phyloP scores from a whole-genome alignment of 2,888 invertebrate species.

The Fragum sueziense region DNA sequence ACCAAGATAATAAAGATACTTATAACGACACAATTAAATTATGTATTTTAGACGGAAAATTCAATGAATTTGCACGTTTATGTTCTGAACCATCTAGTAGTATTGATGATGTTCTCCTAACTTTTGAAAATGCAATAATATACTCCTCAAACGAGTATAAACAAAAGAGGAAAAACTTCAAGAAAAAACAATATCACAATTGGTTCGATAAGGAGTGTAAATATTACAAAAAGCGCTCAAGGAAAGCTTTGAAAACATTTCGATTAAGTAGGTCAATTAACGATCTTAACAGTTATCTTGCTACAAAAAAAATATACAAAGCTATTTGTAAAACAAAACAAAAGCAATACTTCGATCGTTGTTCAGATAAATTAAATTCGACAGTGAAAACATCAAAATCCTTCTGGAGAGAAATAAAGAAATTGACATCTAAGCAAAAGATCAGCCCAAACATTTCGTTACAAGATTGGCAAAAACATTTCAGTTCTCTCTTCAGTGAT shows the following conservation, averaged over 20 bases:
- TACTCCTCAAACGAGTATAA: too few relatives aligned
- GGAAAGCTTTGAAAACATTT: background rate
- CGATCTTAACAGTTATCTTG: background rate
- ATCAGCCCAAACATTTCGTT: background rate
- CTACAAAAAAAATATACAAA: background rate
- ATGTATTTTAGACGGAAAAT: too few relatives aligned
- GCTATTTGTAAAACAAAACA: background rate
- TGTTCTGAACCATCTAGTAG: too few relatives aligned
- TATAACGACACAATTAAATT: too few relatives aligned
- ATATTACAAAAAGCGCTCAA: background rate
- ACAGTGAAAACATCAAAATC: background rate
- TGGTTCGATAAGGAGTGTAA: slow-evolving; percentile 4
- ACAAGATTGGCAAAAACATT: background rate
- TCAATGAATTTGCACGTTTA: too few relatives aligned
- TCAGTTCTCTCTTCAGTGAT: background rate
- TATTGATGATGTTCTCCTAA: too few relatives aligned
- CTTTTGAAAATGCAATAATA: too few relatives aligned
- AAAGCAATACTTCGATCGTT: too few relatives aligned
- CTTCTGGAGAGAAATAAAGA: background rate
- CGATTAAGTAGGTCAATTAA: background rate
- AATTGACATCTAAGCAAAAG: background rate
- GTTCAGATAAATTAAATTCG: background rate
- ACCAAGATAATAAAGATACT: too few relatives aligned
- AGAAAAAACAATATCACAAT: too few relatives aligned
- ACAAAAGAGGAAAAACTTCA: too few relatives aligned